phyloP scores from a whole-genome alignment of 2,888 invertebrate genomes.

The Pocota personata region DNA sequence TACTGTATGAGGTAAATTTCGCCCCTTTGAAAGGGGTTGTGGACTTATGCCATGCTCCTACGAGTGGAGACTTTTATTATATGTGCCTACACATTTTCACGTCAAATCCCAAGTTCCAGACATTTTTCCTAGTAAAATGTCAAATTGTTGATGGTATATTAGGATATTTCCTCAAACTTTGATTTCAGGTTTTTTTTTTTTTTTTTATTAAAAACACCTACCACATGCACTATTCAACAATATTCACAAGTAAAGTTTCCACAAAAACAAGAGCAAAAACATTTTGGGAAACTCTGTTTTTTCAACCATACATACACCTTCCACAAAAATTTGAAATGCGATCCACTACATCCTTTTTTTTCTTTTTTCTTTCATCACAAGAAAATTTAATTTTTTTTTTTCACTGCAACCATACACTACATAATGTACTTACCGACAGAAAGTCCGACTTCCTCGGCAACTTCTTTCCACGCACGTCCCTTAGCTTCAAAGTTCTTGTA shows the following conservation, averaged over 20 bases:
- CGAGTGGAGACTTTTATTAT: no score
- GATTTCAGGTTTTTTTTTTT: no score
- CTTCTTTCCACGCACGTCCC: conserved; percentile 81
- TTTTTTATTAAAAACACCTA: no score
- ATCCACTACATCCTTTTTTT: background rate
- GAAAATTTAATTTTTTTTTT: conserved; percentile 5
- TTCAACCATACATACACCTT: background rate
- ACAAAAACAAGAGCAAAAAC: background rate
- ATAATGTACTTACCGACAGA: conserved; percentile 80
- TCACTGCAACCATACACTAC: background rate
- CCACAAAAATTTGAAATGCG: conserved; percentile 13
- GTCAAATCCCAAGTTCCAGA: no score
- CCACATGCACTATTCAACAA: background rate
- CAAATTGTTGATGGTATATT: no score
- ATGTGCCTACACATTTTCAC: no score
- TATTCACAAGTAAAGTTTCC: conserved; percentile 17
- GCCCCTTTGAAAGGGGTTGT: no score
- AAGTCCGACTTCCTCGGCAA: conserved; percentile 81
- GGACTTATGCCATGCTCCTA: no score
- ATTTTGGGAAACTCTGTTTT: conserved; percentile 28
- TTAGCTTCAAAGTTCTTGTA: conserved; percentile 82
- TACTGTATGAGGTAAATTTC: no score
- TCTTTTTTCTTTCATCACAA: background rate
- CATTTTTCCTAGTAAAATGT: no score
- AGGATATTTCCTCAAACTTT: no score